A percentile compares a stretch with the other conserved stretches of the same genome.
phyloP scores from a whole-genome alignment of 2,797 vertebrate species.

The Chromis chromis region DNA sequence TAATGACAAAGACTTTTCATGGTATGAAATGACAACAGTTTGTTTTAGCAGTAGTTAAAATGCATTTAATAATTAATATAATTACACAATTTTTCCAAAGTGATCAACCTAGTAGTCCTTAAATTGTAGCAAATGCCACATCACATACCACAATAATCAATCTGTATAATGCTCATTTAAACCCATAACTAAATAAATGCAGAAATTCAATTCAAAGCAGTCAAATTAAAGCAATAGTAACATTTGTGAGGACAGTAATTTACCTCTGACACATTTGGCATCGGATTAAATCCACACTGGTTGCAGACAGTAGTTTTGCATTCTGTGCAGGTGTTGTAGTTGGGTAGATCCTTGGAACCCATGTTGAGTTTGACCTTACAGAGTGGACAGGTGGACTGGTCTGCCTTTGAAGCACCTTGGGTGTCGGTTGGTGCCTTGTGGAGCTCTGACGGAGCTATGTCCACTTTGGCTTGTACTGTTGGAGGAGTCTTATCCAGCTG shows the following conservation, averaged over 20 bases:
- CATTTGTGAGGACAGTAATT: background rate
- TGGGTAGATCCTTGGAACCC: constrained; percentile 85
- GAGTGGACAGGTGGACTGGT: constrained; percentile 85
- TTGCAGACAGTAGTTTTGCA: constrained; percentile 92
- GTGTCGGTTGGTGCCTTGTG: constrained; percentile 67
- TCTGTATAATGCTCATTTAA: background rate
- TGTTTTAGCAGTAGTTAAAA: background rate
- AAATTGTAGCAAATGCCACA: background rate
- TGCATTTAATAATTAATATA: background rate
- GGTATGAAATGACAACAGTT: background rate
- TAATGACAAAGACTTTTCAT: background rate
- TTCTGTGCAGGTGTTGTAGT: constrained; percentile 92
- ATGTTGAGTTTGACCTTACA: constrained; percentile 90
- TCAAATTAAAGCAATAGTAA: background rate
- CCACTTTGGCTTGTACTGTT: constrained; percentile 52
- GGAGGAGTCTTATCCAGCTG: constrained; percentile 46
- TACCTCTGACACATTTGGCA: constrained; percentile 84
- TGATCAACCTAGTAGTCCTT: background rate
- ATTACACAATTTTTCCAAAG: background rate
- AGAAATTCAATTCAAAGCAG: background rate
- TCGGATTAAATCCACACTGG: constrained; percentile 96
- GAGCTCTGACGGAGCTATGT: constrained; percentile 49
- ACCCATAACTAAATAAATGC: background rate
- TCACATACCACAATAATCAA: background rate
- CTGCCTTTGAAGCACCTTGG: constrained; percentile 50